Base-by-base conservation (phyloP, 92 coral and sea anemone species). In the Siderastrea siderea region DNA sequence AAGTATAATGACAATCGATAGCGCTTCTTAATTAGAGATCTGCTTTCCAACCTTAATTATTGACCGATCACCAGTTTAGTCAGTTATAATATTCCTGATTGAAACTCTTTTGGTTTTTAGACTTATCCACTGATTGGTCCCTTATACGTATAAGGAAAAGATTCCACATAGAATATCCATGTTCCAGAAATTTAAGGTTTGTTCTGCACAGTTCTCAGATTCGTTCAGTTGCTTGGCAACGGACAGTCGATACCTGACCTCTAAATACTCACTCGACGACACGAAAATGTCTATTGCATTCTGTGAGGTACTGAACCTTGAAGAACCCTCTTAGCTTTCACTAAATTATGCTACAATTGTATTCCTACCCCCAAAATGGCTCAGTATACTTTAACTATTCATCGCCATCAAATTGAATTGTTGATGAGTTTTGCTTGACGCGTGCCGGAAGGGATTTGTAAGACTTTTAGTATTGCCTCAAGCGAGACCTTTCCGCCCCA, bases 381-480 rank as follows among this genome's bases (percentile, higher is more conserved):
- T 3, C 70, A 6, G 46, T 5, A 65, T 17, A 65, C 38, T 7
- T 55, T 55, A 12, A 9, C 45, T 65, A 1, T 19, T 5, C 70
- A 6, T 7, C 50, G 73, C 17, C 4, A 44, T 11, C 60, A 57
- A 44, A 38, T 2, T 76, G 45, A 53, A 3, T 55, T 47, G 7
- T 46, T 71, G 1, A 0, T n/a, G 54, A 43, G 38, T 77, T 17
- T 19, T 45, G 44, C 45, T 19, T 3, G 62, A 74, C 78, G 7
- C 66, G 66, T 69, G 77, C n/a, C 47, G 64, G 62, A 81, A 48
- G 67, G n/a, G 49, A n/a, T 70, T 71, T 86, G 77, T 4, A 8
- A 55, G 49, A 66, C 50, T 3, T 55, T 49, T 3, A 17, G 14
- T 54, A 52, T 14, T 1, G 16, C 3, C 6, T 17, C 6, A 49